phyloP scores from a whole-genome alignment of 2,888 invertebrate genomes.

The Drosophila picticornis region DNA sequence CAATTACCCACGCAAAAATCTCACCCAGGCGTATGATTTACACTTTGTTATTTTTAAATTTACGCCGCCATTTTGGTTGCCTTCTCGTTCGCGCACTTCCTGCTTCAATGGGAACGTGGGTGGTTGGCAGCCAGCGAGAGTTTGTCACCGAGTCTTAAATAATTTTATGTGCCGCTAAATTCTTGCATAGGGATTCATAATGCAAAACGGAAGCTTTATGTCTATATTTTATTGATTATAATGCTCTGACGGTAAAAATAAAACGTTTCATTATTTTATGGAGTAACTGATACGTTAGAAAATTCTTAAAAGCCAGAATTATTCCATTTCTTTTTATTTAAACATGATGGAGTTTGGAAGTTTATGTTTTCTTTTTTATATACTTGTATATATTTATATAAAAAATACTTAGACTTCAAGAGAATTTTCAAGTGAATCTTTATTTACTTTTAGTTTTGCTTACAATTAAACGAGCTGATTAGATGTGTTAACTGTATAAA shows the following conservation, averaged over 20 bases:
- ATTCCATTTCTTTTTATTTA: not conserved
- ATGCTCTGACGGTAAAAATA: constrained; percentile 12
- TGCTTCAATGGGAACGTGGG: not conserved
- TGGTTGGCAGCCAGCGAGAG: not conserved
- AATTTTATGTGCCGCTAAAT: constrained; percentile 55
- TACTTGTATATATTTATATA: not conserved
- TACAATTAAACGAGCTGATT: not conserved
- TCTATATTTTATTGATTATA: constrained; percentile 60
- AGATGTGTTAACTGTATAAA: constrained; percentile 27
- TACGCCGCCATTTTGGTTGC: constrained; percentile 68
- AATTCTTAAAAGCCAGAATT: constrained; percentile 3
- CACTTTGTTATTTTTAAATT: constrained; percentile 79
- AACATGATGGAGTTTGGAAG: not conserved
- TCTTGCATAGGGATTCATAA: constrained; percentile 46
- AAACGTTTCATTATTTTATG: constrained; percentile 3
- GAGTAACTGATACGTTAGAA: constrained; percentile 17
- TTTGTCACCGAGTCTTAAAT: constrained; percentile 33
- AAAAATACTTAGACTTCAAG: not conserved
- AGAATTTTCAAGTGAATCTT: not conserved
- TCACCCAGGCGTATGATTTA: constrained; percentile 75
- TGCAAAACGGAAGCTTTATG: constrained; percentile 35
- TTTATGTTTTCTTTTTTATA: not conserved
- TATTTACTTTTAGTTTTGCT: not conserved
- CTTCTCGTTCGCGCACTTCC: constrained; percentile 44
- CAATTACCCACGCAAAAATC: constrained; percentile 41